A percentile compares a stretch with the other conserved stretches of the same genome.
Conservation (phyloP, 2,113 vertebrate genomes). For the Myotis yumanensis region DNA sequence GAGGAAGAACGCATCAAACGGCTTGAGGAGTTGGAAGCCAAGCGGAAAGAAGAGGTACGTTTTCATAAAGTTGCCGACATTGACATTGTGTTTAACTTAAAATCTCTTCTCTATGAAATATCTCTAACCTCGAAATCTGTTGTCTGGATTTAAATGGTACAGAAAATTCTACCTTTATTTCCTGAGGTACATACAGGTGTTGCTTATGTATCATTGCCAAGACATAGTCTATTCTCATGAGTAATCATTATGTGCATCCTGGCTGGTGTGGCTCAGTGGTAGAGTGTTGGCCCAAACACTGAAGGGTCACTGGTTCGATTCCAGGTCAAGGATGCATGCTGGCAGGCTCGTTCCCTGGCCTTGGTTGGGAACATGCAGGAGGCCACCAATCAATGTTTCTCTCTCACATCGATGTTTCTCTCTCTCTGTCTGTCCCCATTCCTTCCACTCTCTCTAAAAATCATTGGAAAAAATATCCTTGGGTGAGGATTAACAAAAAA, state of each 20-base stretch:
- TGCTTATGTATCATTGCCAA: background rate
- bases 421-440: too few species aligned
- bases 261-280: too few species aligned
- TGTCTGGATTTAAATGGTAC: background rate
- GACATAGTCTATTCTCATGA: background rate
- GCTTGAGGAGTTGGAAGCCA: conserved; percentile 93
- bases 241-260: background rate
- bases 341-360: too few species aligned
- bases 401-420: too few species aligned
- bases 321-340: too few species aligned
- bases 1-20: conserved; percentile 91
- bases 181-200: background rate
- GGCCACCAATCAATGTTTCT: too few species aligned
- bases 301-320: too few species aligned
- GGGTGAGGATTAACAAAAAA: background rate
- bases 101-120: background rate
- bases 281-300: too few species aligned
- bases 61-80: background rate
- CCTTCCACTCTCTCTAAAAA: too few species aligned
- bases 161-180: background rate
- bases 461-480: too few species aligned
- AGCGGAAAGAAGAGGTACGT: conserved; percentile 93
- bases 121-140: background rate
- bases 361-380: too few species aligned
- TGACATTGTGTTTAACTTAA: background rate